phyloP scores from a whole-genome alignment of 2,797 vertebrate genomes.

The Bufotes viridis region DNA sequence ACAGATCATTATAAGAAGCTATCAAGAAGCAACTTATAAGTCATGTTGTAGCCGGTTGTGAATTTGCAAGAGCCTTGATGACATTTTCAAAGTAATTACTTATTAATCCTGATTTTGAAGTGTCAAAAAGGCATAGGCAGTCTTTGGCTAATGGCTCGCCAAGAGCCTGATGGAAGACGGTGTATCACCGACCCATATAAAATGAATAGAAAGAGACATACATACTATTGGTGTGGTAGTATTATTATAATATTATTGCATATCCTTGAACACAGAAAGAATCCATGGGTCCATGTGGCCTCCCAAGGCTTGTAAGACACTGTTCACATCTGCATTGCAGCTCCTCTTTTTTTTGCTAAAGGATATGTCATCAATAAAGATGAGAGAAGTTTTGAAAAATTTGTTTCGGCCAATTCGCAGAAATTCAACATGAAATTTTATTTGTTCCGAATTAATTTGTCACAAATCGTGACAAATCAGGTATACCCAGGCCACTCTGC shows the following conservation, averaged over 20 bases:
- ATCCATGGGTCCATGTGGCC: not conserved
- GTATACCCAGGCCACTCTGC: too few species aligned
- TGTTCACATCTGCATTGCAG: too few species aligned
- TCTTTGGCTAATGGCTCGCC: not conserved
- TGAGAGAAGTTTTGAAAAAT: too few species aligned
- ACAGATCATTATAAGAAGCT: not conserved
- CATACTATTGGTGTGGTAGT: not conserved
- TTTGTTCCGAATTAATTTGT: too few species aligned
- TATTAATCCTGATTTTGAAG: not conserved
- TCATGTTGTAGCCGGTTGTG: too few species aligned
- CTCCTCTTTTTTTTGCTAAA: too few species aligned
- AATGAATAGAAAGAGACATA: not conserved
- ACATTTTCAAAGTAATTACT: conserved; percentile 1
- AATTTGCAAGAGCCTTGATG: not conserved
- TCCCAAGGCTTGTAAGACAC: not conserved
- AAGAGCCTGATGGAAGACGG: not conserved
- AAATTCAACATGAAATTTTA: too few species aligned
- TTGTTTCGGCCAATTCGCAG: too few species aligned
- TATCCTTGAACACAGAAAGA: not conserved
- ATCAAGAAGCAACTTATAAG: not conserved
- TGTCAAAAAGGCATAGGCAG: not conserved
- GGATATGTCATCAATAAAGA: too few species aligned
- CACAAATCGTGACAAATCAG: too few species aligned
- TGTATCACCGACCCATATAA: not conserved
- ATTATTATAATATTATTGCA: not conserved